Base-by-base conservation (phyloP, 2,888 invertebrate genomes). In the Pegoplata infirma region DNA sequence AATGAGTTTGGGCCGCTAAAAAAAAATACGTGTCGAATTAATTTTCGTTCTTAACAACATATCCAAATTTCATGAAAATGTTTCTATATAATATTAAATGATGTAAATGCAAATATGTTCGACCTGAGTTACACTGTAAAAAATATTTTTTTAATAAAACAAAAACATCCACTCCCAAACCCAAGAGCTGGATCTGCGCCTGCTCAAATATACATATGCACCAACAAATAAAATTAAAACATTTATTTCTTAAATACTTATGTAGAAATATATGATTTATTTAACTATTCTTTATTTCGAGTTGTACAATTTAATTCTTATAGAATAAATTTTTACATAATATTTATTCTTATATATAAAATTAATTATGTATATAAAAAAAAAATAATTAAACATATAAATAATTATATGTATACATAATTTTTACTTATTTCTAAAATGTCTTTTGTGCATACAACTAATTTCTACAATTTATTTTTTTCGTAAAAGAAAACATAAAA, bases 271-370 rank as follows among this genome's bases (percentile, higher is more conserved):
- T 56, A 28, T 40, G 40, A 46, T 56, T 55, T 28, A 47, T 47
- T 55, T 53, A 19, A 56, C 47, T 49, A 56, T 32, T 21, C 1
- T 47, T 56, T 59, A 69, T 71, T 61, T 71, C 51, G 53, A 55
- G 71, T 46, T 71, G 28, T 71, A 61, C 71, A 71, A 71, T 61
- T 71, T 61, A 53, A 53, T 55, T 53, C 53, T 46, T 71, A 53
- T 17, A 55, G n/a, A 61, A 53, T 46, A 61, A 19, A 59, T 40
- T 71, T 72, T 63, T 63, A 72, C 72, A 72, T 72, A 63, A 46
- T 21, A 55, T n/a, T n/a, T n/a, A n/a, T 32, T 64, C 55, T 63
- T 64, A 49, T 36, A 51, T 12, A 3, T 17, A 12, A 46, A 19
- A 23, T 32, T 16, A 12, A 61, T 32, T 49, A n/a, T 49, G 32